phyloP scores from a whole-genome alignment of 2,797 vertebrate species.

The Acipenser ruthenus region DNA sequence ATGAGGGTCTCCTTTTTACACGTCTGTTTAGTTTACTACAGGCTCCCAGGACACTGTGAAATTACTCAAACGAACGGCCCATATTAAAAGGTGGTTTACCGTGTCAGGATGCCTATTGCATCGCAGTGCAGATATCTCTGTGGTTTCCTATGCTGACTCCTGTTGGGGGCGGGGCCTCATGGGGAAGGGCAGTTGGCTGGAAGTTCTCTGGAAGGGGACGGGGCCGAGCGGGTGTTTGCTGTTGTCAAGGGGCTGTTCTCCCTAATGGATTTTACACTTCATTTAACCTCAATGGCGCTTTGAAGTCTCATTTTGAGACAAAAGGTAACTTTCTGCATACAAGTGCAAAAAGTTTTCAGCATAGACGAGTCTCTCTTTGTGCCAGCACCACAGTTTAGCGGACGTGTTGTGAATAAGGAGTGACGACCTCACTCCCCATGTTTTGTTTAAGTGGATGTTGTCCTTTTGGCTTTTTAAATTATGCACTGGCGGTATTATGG shows the following conservation, averaged over 20 bases:
- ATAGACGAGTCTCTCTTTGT: slow-evolving; percentile 1
- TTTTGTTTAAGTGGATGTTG: too few species aligned
- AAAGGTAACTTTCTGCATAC: slow-evolving; percentile 17
- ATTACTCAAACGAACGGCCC: too few species aligned
- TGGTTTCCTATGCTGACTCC: too few species aligned
- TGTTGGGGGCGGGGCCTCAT: too few species aligned
- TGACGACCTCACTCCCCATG: too few species aligned
- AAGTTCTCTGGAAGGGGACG: background rate
- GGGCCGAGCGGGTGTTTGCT: background rate
- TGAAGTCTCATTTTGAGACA: slow-evolving; percentile 20
- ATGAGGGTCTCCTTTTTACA: slow-evolving; percentile 5
- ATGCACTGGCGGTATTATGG: too few species aligned
- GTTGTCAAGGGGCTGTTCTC: slow-evolving; percentile 11
- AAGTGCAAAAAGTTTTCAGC: slow-evolving; percentile 8
- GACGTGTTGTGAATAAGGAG: too few species aligned
- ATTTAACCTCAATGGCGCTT: slow-evolving; percentile 23
- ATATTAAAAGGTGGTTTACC: too few species aligned
- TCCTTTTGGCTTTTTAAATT: too few species aligned
- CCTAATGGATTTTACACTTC: slow-evolving; percentile 20
- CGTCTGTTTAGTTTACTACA: background rate
- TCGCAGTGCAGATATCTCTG: too few species aligned
- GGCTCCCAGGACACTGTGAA: slow-evolving; percentile 6
- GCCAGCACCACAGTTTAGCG: background rate
- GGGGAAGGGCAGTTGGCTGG: too few species aligned
- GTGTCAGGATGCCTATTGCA: too few species aligned